Evolutionary conservation across 2,888 invertebrate genomes (phyloP).

Genomic region (Linyphia triangularis): DNA sequence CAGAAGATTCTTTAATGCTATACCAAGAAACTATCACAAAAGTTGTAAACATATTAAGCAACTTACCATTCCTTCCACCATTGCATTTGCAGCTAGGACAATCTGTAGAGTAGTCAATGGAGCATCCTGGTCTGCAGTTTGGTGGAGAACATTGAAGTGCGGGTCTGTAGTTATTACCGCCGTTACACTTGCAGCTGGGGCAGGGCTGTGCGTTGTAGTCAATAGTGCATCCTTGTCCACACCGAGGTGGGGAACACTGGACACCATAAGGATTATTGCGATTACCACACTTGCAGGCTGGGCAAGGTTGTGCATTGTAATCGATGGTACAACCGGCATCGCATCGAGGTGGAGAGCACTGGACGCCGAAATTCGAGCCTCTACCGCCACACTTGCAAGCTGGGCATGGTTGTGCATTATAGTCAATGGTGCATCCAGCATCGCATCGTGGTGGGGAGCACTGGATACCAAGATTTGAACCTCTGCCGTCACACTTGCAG

Average conservation of each 20-base stretch:
- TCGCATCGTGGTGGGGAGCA: slow-evolving; percentile 34
- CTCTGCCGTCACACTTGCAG: slow-evolving; percentile 29
- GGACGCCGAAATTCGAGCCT: slow-evolving; percentile 9
- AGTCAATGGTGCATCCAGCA: slow-evolving; percentile 16
- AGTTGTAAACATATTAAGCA: no score
- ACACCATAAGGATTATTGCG: not conserved
- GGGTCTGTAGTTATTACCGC: not conserved
- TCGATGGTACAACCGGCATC: slow-evolving; percentile 9
- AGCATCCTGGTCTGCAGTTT: not conserved
- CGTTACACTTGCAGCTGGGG: slow-evolving; percentile 36
- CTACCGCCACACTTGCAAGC: slow-evolving; percentile 17
- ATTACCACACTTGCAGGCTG: slow-evolving; percentile 23
- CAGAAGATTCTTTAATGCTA: no score
- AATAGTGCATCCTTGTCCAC: slow-evolving; percentile 12
- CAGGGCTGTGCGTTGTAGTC: slow-evolving; percentile 32
- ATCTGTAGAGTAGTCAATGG: not conserved
- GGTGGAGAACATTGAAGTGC: not conserved
- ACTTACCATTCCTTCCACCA: not conserved
- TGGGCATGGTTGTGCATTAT: slow-evolving; percentile 21
- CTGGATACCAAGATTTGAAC: slow-evolving; percentile 6
- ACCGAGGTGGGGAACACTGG: slow-evolving; percentile 30
- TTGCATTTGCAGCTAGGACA: slow-evolving; percentile 12
- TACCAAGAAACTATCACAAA: no score
- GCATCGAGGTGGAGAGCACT: slow-evolving; percentile 49
- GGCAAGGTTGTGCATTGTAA: slow-evolving; percentile 33